These are phyloP conservation scores for Epirrita christyi DNA, from an alignment of 2,888 invertebrate species.

Conservation along the genomic window DNA sequence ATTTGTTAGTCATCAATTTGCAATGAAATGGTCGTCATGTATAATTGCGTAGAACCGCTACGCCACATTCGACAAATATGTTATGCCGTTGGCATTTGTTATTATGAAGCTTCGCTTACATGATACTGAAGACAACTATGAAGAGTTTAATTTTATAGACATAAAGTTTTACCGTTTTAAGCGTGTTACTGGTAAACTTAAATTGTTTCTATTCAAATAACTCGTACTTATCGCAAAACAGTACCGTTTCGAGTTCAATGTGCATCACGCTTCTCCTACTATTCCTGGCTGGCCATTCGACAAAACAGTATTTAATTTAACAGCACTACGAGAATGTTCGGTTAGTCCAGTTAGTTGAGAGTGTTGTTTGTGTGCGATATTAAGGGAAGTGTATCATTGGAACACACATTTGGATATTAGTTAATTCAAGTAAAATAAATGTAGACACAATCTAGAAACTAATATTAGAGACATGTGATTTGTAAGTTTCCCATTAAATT, in stretches of 20 bases:
- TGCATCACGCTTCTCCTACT: constrained; percentile 18
- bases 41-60: constrained; percentile 13
- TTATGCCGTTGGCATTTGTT: constrained; percentile 11
- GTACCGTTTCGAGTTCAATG: constrained; percentile 16
- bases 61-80: constrained; percentile 5
- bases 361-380: too few relatives aligned
- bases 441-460: too few relatives aligned
- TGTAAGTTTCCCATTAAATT: too few relatives aligned
- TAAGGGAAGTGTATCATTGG: too few relatives aligned
- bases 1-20: constrained; percentile 9
- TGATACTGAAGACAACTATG: neutral
- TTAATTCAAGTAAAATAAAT: too few relatives aligned
- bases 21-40: neutral
- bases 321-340: constrained; percentile 1
- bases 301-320: constrained; percentile 14
- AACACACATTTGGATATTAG: too few relatives aligned
- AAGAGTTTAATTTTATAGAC: neutral
- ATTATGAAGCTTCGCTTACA: constrained; percentile 1
- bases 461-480: too few relatives aligned
- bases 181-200: neutral
- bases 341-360: too few relatives aligned
- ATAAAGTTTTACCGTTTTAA: neutral
- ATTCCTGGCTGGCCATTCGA: constrained; percentile 10
- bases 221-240: neutral
- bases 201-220: constrained; percentile 7